These are phyloP conservation scores for Phrynosoma blainvillii DNA, from an alignment of 2,113 vertebrate species.

Conservation along the genomic window DNA sequence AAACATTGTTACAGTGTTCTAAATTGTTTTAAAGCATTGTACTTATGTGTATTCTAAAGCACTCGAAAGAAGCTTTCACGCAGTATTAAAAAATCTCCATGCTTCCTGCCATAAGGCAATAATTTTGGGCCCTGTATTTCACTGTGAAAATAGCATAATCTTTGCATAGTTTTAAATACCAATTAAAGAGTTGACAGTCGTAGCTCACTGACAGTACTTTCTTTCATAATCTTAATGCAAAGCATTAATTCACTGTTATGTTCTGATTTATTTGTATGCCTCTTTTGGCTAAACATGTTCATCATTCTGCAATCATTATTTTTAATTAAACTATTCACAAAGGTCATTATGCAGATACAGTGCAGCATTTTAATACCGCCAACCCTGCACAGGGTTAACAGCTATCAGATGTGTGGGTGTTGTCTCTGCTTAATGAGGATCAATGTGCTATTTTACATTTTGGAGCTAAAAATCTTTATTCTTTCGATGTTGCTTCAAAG, in stretches of 20 bases:
- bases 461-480: constrained; percentile 48
- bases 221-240: constrained; percentile 11
- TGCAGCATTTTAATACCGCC: constrained; percentile 14
- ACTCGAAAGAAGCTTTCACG: constrained; percentile 2
- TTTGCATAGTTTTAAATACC: neutral
- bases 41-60: neutral
- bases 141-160: neutral
- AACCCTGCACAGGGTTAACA: constrained; percentile 12
- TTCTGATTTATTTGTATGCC: constrained; percentile 12
- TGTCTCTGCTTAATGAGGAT: constrained; percentile 57
- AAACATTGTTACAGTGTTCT: neutral
- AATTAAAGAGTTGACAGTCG: neutral
- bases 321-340: constrained; percentile 24
- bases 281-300: neutral
- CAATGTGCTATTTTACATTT: constrained; percentile 54
- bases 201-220: neutral
- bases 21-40: neutral
- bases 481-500: constrained; percentile 39
- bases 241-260: neutral
- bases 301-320: constrained; percentile 12
- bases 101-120: neutral
- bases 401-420: constrained; percentile 52
- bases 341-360: constrained; percentile 18
- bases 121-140: constrained; percentile 17
- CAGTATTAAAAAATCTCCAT: neutral